A percentile compares a stretch with the other conserved stretches of the same genome.
Conservation (phyloP, 2,888 invertebrate species). For the Crepidodera aurea region DNA sequence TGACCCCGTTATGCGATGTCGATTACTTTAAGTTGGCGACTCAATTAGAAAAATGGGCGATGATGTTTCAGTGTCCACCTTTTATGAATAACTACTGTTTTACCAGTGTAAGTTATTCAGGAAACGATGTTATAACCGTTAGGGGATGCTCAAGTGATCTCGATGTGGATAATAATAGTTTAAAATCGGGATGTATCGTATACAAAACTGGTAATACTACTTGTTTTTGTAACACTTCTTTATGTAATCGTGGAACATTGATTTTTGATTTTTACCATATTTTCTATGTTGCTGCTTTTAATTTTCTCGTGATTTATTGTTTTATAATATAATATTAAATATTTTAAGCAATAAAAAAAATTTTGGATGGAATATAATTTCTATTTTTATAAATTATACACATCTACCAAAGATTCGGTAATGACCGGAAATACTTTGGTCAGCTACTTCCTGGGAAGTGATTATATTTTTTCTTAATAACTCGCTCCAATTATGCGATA, state of each 20-base stretch:
- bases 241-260: conserved; percentile 15
- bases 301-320: too few species aligned
- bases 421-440: background rate
- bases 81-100: conserved; percentile 17
- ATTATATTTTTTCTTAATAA: background rate
- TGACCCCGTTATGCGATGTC: conserved; percentile 15
- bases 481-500: background rate
- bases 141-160: conserved; percentile 13
- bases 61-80: conserved; percentile 27
- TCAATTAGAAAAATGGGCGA: conserved; percentile 1
- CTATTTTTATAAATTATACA: too few species aligned
- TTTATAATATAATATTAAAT: too few species aligned
- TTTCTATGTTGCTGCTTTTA: too few species aligned
- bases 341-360: too few species aligned
- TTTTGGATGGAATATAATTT: too few species aligned
- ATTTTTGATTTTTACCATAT: background rate
- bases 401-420: background rate
- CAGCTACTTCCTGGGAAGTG: background rate
- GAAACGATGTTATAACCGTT: background rate
- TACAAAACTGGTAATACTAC: background rate
- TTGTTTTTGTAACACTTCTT: conserved; percentile 22
- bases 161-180: conserved; percentile 6
- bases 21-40: conserved; percentile 17
- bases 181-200: conserved; percentile 19
- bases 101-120: background rate